Evolutionary conservation across 2,113 vertebrate species (phyloP).

Genomic region (Pachypanchax playfairii): DNA sequence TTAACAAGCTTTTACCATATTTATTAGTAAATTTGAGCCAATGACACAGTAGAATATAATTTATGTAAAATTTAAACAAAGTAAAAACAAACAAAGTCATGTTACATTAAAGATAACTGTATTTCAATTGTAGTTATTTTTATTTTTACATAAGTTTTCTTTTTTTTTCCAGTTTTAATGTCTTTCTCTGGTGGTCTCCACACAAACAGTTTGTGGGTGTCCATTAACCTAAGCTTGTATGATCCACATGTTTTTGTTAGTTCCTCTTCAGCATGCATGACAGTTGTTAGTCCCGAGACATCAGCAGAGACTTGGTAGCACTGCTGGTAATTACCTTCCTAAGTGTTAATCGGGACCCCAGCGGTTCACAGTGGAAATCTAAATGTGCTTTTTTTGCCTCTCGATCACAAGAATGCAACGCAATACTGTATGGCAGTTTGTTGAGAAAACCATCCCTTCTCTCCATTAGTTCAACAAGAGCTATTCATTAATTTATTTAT

Average conservation of each 20-base stretch:
- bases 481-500: conserved; percentile 72
- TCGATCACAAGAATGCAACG: conserved; percentile 37
- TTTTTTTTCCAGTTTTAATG: not conserved
- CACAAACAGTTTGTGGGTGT: not conserved
- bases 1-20: too few relatives aligned
- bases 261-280: not conserved
- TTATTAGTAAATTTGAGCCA: too few relatives aligned
- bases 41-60: too few relatives aligned
- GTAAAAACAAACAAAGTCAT: too few relatives aligned
- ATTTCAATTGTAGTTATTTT: too few relatives aligned
- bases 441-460: conserved; percentile 36
- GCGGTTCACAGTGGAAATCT: conserved; percentile 20
- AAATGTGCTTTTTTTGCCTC: conserved; percentile 14
- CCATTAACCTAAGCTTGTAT: not conserved
- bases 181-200: conserved; percentile 4
- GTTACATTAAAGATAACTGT: too few relatives aligned
- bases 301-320: conserved; percentile 8
- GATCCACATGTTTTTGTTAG: conserved; percentile 3
- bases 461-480: conserved; percentile 50
- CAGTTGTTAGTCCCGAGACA: not conserved
- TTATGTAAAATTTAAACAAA: too few relatives aligned
- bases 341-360: conserved; percentile 28
- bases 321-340: conserved; percentile 40
- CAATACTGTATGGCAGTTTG: conserved; percentile 43
- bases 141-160: too few relatives aligned